These are phyloP conservation scores for Amorpha juglandis DNA, from an alignment of 2,888 invertebrate species.

Conservation along the genomic window DNA sequence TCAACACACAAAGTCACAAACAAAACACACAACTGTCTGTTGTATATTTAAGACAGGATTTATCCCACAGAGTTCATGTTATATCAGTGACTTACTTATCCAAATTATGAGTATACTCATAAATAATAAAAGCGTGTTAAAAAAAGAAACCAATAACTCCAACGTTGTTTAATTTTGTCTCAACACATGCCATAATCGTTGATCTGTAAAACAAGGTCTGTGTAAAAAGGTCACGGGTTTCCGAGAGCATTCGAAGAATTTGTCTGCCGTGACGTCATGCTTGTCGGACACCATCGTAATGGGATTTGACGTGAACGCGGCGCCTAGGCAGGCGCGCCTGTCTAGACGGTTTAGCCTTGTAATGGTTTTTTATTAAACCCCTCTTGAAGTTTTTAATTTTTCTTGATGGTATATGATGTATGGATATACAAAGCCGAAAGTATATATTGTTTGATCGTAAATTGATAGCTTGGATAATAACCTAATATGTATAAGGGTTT, in stretches of 20 bases:
- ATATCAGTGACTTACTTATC: too few relatives aligned
- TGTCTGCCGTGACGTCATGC: conserved; percentile 41
- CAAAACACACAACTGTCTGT: too few relatives aligned
- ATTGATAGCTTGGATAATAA: too few relatives aligned
- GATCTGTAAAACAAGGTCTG: conserved; percentile 17
- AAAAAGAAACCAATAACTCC: neutral
- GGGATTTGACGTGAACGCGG: conserved; percentile 35
- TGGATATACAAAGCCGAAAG: neutral
- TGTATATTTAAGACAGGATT: too few relatives aligned
- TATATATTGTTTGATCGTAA: too few relatives aligned
- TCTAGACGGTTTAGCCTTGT: conserved; percentile 46
- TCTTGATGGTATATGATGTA: neutral
- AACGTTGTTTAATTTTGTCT: neutral
- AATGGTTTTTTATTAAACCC: conserved; percentile 28
- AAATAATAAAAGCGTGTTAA: too few relatives aligned
- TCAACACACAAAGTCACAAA: too few relatives aligned
- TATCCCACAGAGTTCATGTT: too few relatives aligned
- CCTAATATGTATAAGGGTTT: too few relatives aligned
- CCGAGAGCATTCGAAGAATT: conserved; percentile 33
- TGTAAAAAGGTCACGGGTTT: conserved; percentile 31
- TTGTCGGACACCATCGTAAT: conserved; percentile 36
- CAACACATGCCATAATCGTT: neutral
- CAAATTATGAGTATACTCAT: too few relatives aligned
- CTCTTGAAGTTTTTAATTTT: conserved; percentile 10
- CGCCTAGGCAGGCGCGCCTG: too few relatives aligned